Evolutionary conservation across 2,888 invertebrate species (phyloP).

Genomic region (Metallyticus violacea): DNA sequence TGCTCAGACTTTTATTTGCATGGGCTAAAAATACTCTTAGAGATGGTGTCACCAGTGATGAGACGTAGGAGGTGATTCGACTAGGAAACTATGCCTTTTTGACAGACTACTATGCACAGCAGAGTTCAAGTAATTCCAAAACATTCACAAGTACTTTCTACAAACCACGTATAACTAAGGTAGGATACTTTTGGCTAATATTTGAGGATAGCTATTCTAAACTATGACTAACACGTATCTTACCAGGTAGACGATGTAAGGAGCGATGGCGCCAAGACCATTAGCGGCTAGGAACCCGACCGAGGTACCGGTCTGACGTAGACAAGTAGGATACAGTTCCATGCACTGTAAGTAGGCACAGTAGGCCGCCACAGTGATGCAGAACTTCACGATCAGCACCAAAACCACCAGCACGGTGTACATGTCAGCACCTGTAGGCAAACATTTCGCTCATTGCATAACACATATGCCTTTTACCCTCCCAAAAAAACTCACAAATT

Average conservation of each 20-base stretch:
- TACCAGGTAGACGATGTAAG: slow-evolving; percentile 60
- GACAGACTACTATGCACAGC: no score
- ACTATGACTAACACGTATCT: slow-evolving; percentile 33
- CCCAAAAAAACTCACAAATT: no score
- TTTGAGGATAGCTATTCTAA: neutral
- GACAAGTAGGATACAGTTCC: slow-evolving; percentile 65
- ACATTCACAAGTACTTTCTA: no score
- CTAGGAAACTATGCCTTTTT: no score
- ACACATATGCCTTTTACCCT: no score
- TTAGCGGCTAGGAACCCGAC: slow-evolving; percentile 57
- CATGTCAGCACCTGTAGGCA: neutral
- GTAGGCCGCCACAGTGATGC: slow-evolving; percentile 56
- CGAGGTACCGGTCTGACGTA: slow-evolving; percentile 63
- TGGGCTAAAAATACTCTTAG: no score
- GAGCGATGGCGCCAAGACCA: slow-evolving; percentile 54
- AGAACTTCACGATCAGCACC: slow-evolving; percentile 50
- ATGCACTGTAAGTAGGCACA: slow-evolving; percentile 60
- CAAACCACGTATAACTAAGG: neutral
- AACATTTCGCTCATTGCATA: no score
- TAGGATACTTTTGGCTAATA: neutral
- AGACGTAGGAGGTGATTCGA: no score
- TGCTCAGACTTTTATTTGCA: no score
- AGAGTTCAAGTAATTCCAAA: no score
- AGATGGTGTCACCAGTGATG: no score
- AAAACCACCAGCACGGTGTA: slow-evolving; percentile 5